Evolutionary conservation across 2,888 invertebrate genomes (phyloP).

Genomic region (Chymomyza amoena): DNA sequence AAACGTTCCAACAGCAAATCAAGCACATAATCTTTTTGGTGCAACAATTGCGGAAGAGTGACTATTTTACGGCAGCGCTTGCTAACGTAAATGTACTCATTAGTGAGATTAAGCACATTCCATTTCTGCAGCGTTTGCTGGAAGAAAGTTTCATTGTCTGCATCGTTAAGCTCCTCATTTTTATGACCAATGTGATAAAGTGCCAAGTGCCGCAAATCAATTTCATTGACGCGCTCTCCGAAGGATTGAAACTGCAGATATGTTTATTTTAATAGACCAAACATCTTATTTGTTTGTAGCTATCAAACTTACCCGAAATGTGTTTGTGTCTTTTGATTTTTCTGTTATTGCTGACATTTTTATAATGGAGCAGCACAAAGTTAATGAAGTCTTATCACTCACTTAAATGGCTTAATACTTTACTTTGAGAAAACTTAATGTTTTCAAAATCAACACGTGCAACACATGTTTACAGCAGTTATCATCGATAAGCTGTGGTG

Average conservation of each 20-base stretch:
- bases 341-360: conserved; percentile 55
- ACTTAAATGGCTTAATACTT: conserved; percentile 4
- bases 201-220: conserved; percentile 89
- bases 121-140: conserved; percentile 91
- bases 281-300: background rate
- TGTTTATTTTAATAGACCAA: conserved; percentile 7
- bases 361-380: background rate
- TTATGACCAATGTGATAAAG: conserved; percentile 90
- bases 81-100: conserved; percentile 88
- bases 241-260: conserved; percentile 89
- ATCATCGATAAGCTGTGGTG: too few relatives aligned
- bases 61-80: conserved; percentile 87
- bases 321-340: conserved; percentile 87
- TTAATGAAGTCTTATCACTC: background rate
- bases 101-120: conserved; percentile 91
- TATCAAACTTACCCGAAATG: conserved; percentile 84
- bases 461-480: background rate
- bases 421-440: background rate
- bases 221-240: conserved; percentile 89
- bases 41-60: conserved; percentile 90
- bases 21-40: conserved; percentile 88
- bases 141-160: conserved; percentile 87
- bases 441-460: conserved; percentile 34
- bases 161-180: conserved; percentile 83
- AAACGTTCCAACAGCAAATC: conserved; percentile 87